A percentile compares a stretch with the other conserved stretches of the same genome.
Conservation (phyloP, 2,888 invertebrate genomes). For the Ochropleura plecta region DNA sequence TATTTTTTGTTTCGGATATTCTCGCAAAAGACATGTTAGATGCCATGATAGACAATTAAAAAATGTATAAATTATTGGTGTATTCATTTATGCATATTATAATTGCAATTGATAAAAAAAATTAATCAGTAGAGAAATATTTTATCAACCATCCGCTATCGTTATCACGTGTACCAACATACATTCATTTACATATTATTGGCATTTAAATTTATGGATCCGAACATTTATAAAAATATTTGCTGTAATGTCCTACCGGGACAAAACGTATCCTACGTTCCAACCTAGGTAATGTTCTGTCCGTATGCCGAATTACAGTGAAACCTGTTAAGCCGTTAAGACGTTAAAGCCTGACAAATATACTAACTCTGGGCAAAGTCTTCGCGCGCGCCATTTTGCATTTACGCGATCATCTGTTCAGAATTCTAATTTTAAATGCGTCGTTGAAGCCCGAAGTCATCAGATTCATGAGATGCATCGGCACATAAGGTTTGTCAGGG, state of each 20-base stretch:
- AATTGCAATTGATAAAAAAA: conserved; percentile 17
- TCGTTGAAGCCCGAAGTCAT: conserved; percentile 18
- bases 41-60: not conserved
- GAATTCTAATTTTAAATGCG: conserved; percentile 54
- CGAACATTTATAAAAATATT: not conserved
- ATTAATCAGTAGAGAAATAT: conserved; percentile 17
- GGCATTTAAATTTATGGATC: not conserved
- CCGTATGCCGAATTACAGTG: not conserved
- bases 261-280: not conserved
- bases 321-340: not conserved
- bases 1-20: not conserved
- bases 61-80: not conserved
- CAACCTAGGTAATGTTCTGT: not conserved
- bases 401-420: conserved; percentile 1
- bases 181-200: conserved; percentile 14
- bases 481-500: conserved; percentile 22
- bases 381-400: conserved; percentile 27
- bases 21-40: not conserved
- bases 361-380: not conserved
- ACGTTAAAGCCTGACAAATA: not conserved
- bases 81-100: not conserved
- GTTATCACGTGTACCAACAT: conserved; percentile 11
- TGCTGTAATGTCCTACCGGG: not conserved
- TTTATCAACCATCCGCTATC: conserved; percentile 26
- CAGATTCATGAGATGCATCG: conserved; percentile 31